A percentile compares a stretch with the other conserved stretches of the same genome.
Conservation (phyloP, 2,797 vertebrate genomes). For the Poeciliopsis infans region DNA sequence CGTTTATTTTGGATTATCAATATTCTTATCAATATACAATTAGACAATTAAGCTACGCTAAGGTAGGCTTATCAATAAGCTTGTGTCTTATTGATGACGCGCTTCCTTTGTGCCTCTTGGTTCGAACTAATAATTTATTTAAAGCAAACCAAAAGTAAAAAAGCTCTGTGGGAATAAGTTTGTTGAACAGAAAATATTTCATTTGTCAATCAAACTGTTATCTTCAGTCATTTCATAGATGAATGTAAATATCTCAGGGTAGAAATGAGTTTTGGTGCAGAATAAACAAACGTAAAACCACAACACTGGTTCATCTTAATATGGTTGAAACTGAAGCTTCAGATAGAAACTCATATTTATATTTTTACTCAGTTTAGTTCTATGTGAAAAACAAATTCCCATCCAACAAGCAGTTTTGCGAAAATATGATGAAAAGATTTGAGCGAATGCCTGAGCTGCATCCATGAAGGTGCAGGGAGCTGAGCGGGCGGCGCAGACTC, state of each 20-base stretch:
- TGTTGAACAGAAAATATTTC: background rate
- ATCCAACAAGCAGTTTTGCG: background rate
- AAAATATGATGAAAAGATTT: background rate
- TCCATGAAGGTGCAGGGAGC: constrained; percentile 69
- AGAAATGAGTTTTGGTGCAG: background rate
- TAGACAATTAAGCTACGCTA: background rate
- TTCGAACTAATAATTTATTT: background rate
- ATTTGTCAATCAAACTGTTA: too few relatives aligned
- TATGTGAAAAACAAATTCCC: background rate
- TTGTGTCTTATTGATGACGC: background rate
- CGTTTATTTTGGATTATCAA: background rate
- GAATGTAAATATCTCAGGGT: too few relatives aligned
- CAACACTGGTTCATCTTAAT: background rate
- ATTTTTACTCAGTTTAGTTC: background rate
- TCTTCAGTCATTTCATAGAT: too few relatives aligned
- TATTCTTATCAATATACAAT: too few relatives aligned
- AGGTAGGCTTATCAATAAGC: background rate
- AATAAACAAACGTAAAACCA: background rate
- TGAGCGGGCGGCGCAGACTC: constrained; percentile 79
- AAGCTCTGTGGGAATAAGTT: background rate
- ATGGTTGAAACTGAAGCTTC: background rate
- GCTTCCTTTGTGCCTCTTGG: background rate
- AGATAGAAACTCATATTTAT: background rate
- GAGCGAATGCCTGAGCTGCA: constrained; percentile 21
- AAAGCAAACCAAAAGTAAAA: background rate